Conservation (phyloP, 2,113 vertebrate species). For the Oryctolagus cuniculus region DNA sequence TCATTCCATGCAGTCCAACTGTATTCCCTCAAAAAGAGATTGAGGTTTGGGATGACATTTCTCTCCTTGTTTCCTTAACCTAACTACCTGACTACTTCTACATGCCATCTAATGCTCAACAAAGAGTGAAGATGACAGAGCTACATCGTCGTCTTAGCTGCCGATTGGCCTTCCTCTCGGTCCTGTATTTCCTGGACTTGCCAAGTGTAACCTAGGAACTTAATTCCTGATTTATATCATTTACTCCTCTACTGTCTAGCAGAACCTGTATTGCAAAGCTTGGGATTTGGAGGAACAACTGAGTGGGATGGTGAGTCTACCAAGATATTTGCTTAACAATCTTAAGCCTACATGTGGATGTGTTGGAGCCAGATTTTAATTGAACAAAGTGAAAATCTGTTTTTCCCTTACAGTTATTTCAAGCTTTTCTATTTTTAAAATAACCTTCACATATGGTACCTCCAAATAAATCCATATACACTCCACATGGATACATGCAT, state of each 20-base stretch:
- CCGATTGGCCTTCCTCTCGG: conserved; percentile 8
- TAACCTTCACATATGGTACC: conserved; percentile 74
- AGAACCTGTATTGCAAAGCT: conserved; percentile 10
- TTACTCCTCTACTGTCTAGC: conserved; percentile 62
- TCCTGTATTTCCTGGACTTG: neutral
- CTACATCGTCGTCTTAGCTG: conserved; percentile 19
- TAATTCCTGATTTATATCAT: conserved; percentile 55
- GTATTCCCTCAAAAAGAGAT: conserved; percentile 9
- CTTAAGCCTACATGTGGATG: conserved; percentile 58
- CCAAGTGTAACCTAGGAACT: conserved; percentile 59
- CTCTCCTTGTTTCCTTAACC: neutral
- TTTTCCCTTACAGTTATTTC: conserved; percentile 60
- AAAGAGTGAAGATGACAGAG: neutral
- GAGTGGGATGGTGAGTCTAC: conserved; percentile 68
- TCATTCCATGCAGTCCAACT: conserved; percentile 30
- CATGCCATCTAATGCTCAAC: neutral
- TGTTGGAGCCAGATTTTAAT: conserved; percentile 68
- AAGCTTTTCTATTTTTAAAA: conserved; percentile 73
- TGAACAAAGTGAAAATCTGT: conserved; percentile 69
- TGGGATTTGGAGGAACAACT: conserved; percentile 50
- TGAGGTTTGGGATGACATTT: neutral
- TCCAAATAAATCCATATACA: conserved; percentile 57
- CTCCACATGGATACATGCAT: conserved; percentile 43
- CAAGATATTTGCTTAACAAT: conserved; percentile 54
- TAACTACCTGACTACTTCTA: neutral